Base-by-base conservation (phyloP, 2,113 vertebrate genomes). In the Mesitornis unicolor region DNA sequence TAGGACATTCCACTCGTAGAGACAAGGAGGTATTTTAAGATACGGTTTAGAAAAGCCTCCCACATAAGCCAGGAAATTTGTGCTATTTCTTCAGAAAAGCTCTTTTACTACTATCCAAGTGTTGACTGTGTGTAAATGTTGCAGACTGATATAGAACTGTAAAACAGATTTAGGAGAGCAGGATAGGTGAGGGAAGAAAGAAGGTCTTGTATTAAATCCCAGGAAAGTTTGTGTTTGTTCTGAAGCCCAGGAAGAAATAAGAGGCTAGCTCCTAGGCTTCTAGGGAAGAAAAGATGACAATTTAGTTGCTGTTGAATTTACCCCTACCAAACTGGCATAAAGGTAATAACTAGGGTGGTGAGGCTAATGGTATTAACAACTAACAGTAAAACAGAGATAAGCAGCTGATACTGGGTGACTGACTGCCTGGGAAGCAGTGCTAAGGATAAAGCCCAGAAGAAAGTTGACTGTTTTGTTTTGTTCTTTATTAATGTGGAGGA, bases 401-500 rank as follows among this genome's bases (percentile, higher is more conserved):
- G 29, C 16, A 50, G 11, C 11, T 25, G 28, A 11, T 51, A 31
- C 7, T 33, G 25, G 6, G 2, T 86, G 54, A 36, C 16, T 59
- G 43, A 53, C 7, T 60, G 19, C 7, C 42, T 61, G 21, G 51
- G 68, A 69, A 84, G 8, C 38, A 59, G 4, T 45, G 35, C 12
- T 60, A 70, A 74, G 16, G 15, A 51, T 20, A 84, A 90, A 89
- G 54, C 3, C 2, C 13, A 50, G 25, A 84, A 63, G 5, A 3
- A 93, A 86, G 69, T 0, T 2, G 1, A 15, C 0, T 2, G 24
- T 80, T 53, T 45, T 12, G 2, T n/a, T 89, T 57, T 48, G 2
- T 1, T 31, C 57, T 81, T 76, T 43, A 45, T 70, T 24, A 64
- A 47, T 17, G 5, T 45, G 10, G 42, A 67, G 29, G 8, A 85